Evolutionary conservation across 2,113 vertebrate species (phyloP).

Genomic region (Alosa alosa): DNA sequence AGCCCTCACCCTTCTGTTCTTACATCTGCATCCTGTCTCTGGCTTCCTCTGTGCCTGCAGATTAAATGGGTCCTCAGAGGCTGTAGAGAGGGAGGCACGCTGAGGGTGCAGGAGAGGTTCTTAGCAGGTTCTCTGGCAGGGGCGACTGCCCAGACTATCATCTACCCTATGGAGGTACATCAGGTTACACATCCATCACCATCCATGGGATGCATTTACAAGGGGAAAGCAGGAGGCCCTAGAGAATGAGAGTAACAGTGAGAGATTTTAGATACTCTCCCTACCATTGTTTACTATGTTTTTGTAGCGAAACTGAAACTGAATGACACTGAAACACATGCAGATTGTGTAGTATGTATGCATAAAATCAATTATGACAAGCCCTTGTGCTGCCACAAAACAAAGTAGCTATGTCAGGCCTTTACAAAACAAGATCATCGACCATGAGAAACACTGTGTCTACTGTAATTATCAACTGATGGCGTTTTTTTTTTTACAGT

Average conservation of each 20-base stretch:
- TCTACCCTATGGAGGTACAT: conserved; percentile 93
- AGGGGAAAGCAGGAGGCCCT: background rate
- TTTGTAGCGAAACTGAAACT: background rate
- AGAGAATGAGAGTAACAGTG: background rate
- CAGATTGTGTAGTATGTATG: background rate
- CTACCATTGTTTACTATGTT: background rate
- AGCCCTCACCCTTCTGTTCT: background rate
- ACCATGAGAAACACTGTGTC: background rate
- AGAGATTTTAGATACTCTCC: background rate
- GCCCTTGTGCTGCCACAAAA: background rate
- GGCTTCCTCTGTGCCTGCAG: conserved; percentile 56
- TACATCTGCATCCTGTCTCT: background rate
- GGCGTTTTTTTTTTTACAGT: too few species aligned
- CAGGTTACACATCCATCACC: background rate
- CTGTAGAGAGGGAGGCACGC: conserved; percentile 73
- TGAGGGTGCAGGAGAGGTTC: conserved; percentile 85
- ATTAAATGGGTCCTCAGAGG: conserved; percentile 85
- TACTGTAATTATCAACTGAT: background rate
- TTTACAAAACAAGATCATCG: background rate
- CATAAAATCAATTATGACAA: background rate
- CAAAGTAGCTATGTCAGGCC: background rate
- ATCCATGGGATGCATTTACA: background rate
- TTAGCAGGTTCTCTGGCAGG: conserved; percentile 90
- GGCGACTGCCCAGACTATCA: conserved; percentile 89
- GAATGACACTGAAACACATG: background rate